Evolutionary conservation across 2,888 invertebrate genomes (phyloP), one percentile per base, ranked within the genome.

Genomic region (Apotomis turbidana): DNA sequence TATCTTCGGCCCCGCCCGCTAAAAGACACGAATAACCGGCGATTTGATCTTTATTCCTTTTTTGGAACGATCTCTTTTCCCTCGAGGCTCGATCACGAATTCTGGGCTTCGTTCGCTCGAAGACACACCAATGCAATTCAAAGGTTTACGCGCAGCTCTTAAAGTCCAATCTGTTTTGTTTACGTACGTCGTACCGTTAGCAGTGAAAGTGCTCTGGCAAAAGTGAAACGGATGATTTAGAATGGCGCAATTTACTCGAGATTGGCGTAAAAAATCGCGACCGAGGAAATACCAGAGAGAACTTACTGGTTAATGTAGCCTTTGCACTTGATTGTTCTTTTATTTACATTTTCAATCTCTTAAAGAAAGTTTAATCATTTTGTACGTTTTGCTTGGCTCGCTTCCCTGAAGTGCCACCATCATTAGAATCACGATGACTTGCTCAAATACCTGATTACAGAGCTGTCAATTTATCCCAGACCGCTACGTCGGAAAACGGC

Each of bases 131-230:
- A 12, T 60, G 60, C 38, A 60, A 70, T 57, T 54, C 54, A 41
- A 70, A 36, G 55, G 70, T 67, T 73, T 59, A 66, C 58, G 46
- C 9, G 15, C 44, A 55, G 46, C 69, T 68, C 77, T 75, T 84
- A 86, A 78, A 81, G 87, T 78, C 73, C 75, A 67, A 76, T 79
- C 82, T 85, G 77, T 81, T 78, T 81, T 83, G 84, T 74, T 79
- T 78, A 78, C 78, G 78, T 73, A 72, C 54, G 62, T 76, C 80
- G 82, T 85, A 88, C 90, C 90, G 91, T 91, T 90, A 89, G 83
- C 88, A 90, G 93, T 91, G 92, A 92, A 92, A 92, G 92, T 91
- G 87, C 81, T 83, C 80, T 74, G 79, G 87, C 89, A 91, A 92
- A 92, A 93, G 92, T 93, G 93, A 93, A 92, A 93, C 90, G 88